Conservation (phyloP, 2,888 invertebrate species). For the Oligia latruncula region DNA sequence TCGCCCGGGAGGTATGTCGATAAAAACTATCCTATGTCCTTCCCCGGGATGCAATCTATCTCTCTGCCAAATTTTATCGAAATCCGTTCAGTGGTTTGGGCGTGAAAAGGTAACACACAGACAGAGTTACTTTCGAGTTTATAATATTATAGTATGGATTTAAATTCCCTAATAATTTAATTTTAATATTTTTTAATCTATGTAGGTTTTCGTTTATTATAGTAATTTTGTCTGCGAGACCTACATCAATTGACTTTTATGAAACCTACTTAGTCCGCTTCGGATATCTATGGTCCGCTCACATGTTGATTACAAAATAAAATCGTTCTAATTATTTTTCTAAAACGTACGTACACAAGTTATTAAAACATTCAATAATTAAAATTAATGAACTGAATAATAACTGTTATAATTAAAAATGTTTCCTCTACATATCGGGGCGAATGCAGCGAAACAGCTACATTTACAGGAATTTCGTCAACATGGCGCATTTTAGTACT, state of each 20-base stretch:
- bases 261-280: slow-evolving; percentile 1
- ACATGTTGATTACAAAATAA: slow-evolving; percentile 4
- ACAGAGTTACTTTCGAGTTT: too few species aligned
- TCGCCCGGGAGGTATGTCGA: too few species aligned
- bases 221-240: slow-evolving; percentile 14
- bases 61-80: too few species aligned
- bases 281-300: too few species aligned
- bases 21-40: too few species aligned
- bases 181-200: slow-evolving; percentile 16
- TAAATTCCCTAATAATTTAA: slow-evolving; percentile 39
- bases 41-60: too few species aligned
- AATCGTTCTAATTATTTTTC: slow-evolving; percentile 11
- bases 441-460: slow-evolving; percentile 33
- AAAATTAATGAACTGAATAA: slow-evolving; percentile 45
- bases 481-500: slow-evolving; percentile 37
- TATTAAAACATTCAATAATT: slow-evolving; percentile 16
- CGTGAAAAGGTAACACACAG: too few species aligned
- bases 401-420: slow-evolving; percentile 34
- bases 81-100: too few species aligned
- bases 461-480: slow-evolving; percentile 29
- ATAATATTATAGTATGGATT: too few species aligned
- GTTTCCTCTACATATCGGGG: slow-evolving; percentile 35
- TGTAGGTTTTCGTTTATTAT: slow-evolving; percentile 1
- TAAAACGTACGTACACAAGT: slow-evolving; percentile 1
- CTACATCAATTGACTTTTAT: slow-evolving; percentile 9